Conservation (phyloP, 2,797 vertebrate genomes). For the Uromys caudimaculatus region DNA sequence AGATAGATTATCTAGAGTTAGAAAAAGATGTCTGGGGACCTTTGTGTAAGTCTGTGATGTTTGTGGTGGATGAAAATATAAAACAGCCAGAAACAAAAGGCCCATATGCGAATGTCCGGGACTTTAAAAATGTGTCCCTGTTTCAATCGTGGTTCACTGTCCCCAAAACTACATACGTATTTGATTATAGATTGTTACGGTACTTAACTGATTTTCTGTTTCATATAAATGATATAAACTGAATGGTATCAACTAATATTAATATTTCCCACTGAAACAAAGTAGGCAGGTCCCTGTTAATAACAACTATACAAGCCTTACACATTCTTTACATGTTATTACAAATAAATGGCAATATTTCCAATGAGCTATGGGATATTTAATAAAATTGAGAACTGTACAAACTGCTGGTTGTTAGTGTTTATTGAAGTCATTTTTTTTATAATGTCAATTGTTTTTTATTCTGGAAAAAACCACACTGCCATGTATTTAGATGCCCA, state of each 20-base stretch:
- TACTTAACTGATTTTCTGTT: background rate
- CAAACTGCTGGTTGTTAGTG: background rate
- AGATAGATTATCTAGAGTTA: background rate
- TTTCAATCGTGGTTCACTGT: background rate
- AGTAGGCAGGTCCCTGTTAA: background rate
- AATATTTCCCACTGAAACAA: background rate
- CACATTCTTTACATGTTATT: background rate
- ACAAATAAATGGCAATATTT: background rate
- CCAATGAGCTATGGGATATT: conserved; percentile 29
- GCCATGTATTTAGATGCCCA: background rate
- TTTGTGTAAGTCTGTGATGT: background rate
- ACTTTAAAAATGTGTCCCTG: background rate
- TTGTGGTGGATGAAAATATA: background rate
- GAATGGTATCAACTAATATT: background rate
- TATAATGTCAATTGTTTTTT: background rate
- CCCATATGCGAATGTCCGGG: background rate
- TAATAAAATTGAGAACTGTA: conserved; percentile 41
- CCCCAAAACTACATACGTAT: background rate
- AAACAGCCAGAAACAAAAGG: background rate
- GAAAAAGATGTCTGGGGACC: background rate
- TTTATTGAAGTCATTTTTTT: background rate
- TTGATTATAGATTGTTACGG: background rate
- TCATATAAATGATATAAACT: background rate
- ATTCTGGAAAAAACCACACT: background rate
- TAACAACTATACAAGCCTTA: background rate